Evolutionary conservation across 2,888 invertebrate species (phyloP), one percentile per base, ranked within the genome.

Genomic region (Tenthredo livida): DNA sequence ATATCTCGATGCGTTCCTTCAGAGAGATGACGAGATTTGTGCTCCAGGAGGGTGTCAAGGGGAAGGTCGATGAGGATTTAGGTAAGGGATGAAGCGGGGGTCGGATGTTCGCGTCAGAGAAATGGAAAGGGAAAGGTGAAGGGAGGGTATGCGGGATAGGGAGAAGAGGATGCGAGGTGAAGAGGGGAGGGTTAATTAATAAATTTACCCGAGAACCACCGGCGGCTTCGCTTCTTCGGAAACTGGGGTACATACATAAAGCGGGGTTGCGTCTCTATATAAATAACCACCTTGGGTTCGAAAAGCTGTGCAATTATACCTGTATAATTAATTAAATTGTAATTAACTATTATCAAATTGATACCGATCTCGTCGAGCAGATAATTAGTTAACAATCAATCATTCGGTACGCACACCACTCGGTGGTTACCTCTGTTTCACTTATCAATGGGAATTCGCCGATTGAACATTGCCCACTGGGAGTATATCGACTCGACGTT

Each of bases 321-420:
- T 84, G 89, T 88, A 88, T 89, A 89, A 91, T 91, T 91, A 91
- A 91, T 91, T 90, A 90, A 90, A 89, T 89, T 87, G 90, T 91
- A 91, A 91, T 91, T 90, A 91, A 91, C 89, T 77, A 65, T 84
- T 37, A 84, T 47, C 77, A 75, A 84, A 84, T 84, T 84, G 61
- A 78, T 61, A 84, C 58, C 70, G 73, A 84, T 37, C 47, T 40
- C 77, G 84, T 75, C 12, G 43, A 61, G 77, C 37, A 61, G 80
- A 80, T 78, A 84, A 84, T 78, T 84, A 65, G 77, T 65, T n/a
- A 65, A 47, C 73, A 84, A 84, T 84, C 84, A 84, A 84, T 84
- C 67, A 84, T 78, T 78, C 84, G n/a, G 12, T 73, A 21, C 75
- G 61, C 61, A 80, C 0, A 80, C 21, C 61, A 80, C 40, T 80